Percentiles rank a stretch among this genome's conserved stretches.
These are phyloP conservation scores for Pica pica DNA, from an alignment of 2,113 vertebrate genomes.

Conservation along the genomic window DNA sequence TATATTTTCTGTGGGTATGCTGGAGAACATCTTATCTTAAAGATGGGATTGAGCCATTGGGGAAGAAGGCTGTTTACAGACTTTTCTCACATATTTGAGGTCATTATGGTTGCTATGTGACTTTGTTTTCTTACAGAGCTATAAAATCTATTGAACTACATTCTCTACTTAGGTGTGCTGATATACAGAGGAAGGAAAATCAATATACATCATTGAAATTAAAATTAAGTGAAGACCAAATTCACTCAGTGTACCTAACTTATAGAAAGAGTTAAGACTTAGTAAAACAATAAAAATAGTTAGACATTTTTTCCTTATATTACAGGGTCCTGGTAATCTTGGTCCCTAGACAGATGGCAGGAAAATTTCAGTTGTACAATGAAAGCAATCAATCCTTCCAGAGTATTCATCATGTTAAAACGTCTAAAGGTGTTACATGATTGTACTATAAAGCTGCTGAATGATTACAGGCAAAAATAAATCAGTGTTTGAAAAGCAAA, in stretches of 20 bases:
- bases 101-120: background rate
- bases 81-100: background rate
- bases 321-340: background rate
- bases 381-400: constrained; percentile 40
- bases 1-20: background rate
- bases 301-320: background rate
- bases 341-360: background rate
- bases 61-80: background rate
- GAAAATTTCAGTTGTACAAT: constrained; percentile 42
- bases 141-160: background rate
- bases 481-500: constrained; percentile 55
- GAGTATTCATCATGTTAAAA: constrained; percentile 41
- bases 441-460: background rate
- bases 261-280: background rate
- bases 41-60: background rate
- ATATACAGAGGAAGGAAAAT: background rate
- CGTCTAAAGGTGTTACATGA: constrained; percentile 22
- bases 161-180: background rate
- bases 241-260: background rate
- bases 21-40: background rate
- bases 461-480: constrained; percentile 34
- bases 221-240: background rate
- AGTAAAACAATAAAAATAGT: background rate
- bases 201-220: background rate
- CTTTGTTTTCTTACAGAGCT: background rate